Percentiles rank a stretch among this genome's conserved stretches.
phyloP scores from a whole-genome alignment of 2,113 vertebrate species.

The Irena cyanogastra region DNA sequence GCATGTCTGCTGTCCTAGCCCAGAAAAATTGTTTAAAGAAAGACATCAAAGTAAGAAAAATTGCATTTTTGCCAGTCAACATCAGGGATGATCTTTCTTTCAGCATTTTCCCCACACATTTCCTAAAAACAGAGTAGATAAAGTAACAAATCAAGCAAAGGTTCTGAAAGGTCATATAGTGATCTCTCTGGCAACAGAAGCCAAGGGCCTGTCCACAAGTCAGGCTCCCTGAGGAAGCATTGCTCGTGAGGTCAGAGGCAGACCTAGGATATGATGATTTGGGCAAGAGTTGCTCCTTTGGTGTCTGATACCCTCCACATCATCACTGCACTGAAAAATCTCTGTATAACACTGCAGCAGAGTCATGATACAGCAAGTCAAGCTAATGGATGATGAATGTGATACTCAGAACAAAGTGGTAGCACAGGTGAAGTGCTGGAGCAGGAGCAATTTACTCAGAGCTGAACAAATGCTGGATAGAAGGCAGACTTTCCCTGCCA shows the following conservation, averaged over 20 bases:
- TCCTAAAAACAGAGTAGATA: background rate
- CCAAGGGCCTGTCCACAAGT: background rate
- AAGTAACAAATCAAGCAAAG: background rate
- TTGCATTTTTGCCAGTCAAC: background rate
- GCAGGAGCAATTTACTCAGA: slow-evolving; percentile 16
- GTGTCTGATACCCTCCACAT: background rate
- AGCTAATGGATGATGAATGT: background rate
- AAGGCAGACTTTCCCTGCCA: background rate
- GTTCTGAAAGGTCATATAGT: background rate
- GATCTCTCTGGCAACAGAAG: background rate
- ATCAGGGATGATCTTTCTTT: background rate
- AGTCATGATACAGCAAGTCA: background rate
- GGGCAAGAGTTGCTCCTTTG: background rate
- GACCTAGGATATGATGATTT: background rate
- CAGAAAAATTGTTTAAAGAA: background rate
- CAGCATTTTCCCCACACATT: background rate
- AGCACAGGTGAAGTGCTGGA: slow-evolving; percentile 17
- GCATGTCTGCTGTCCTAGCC: background rate
- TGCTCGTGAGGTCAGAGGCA: background rate
- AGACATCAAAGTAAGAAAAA: background rate
- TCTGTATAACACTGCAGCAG: background rate
- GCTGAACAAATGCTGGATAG: background rate
- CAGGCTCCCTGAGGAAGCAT: background rate
- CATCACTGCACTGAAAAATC: background rate
- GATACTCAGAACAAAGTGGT: background rate